Percentiles rank a stretch among this genome's conserved stretches.
Conservation (phyloP, 2,888 invertebrate genomes). For the Brachyptera risi region DNA sequence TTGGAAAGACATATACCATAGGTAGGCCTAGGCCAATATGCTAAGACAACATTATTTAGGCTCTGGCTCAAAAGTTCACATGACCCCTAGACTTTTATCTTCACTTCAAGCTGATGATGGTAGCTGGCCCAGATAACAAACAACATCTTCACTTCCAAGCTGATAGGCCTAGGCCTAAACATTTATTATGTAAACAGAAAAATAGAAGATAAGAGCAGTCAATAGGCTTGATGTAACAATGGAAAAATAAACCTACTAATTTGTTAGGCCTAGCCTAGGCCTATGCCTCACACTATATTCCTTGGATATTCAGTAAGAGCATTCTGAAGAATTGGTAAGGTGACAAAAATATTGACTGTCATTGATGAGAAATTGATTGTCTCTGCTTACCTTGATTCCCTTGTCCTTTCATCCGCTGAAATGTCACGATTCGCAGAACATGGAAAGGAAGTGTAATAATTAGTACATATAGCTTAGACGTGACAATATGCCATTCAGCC, state of each 20-base stretch:
- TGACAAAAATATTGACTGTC: not conserved
- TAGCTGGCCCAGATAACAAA: not conserved
- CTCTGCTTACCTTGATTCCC: slow-evolving; percentile 68
- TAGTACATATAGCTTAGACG: not conserved
- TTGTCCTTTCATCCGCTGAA: slow-evolving; percentile 81
- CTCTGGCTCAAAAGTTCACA: no score
- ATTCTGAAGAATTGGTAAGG: not conserved
- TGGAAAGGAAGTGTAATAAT: slow-evolving; percentile 49
- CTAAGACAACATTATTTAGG: no score
- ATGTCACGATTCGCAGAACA: slow-evolving; percentile 40
- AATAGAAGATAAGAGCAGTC: not conserved
- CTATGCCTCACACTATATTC: no score
- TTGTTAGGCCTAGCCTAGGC: no score
- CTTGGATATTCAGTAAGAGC: no score
- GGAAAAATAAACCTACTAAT: no score
- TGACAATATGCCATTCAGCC: no score
- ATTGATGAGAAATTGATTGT: not conserved
- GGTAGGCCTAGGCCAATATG: no score
- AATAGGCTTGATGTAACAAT: not conserved
- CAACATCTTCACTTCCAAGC: not conserved
- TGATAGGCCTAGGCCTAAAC: no score
- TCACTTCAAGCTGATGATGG: no score
- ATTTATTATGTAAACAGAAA: not conserved
- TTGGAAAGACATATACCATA: no score
- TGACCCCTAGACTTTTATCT: not conserved